Evolutionary conservation across 2,888 invertebrate species (phyloP), one percentile per base, ranked within the genome.

Genomic region (Agriopis aurantiaria): DNA sequence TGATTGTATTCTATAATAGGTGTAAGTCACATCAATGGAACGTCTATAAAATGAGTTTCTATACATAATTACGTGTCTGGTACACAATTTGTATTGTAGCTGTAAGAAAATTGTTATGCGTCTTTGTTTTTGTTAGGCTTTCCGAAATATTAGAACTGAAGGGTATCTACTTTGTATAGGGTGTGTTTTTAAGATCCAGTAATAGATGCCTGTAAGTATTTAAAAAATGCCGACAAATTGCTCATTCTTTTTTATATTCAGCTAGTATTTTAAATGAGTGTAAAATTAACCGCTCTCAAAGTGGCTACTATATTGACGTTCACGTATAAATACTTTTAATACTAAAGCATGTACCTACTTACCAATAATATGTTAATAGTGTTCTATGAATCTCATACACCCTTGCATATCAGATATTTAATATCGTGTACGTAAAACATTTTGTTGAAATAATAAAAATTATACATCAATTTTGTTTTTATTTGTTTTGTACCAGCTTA

Each of bases 1-100:
- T 43, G 43, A 33, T 41, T 56, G 14, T 41, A 56, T 56, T 41
- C 8, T 56, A 40, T 40, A 23, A 0, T 55, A 55, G 55, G n/a
- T 40, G n/a, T 57, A 17, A 46, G 23, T 58, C 76, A 76, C 74
- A 75, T 73, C 73, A 73, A 58, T 68, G 12, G 65, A 55, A 70
- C 61, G 43, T 67, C 14, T 68, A 68, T 60, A 41, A 51, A 60
- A 40, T 59, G 64, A 66, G 14, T 70, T 72, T 71, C 45, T 78
- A 76, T 76, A 68, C 75, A n/a, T 57, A 57, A 57, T 72, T 76
- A 75, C 69, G 87, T 87, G 87, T 88, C 85, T 86, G 87, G 87
- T 79, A 87, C 88, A 88, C 88, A 75, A 74, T 69, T 75, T 77
- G 68, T 78, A 73, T 75, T 75, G 68, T 79, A 78, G 63, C n/a